phyloP scores from a whole-genome alignment of 2,113 vertebrate species.

The Mugil cephalus region DNA sequence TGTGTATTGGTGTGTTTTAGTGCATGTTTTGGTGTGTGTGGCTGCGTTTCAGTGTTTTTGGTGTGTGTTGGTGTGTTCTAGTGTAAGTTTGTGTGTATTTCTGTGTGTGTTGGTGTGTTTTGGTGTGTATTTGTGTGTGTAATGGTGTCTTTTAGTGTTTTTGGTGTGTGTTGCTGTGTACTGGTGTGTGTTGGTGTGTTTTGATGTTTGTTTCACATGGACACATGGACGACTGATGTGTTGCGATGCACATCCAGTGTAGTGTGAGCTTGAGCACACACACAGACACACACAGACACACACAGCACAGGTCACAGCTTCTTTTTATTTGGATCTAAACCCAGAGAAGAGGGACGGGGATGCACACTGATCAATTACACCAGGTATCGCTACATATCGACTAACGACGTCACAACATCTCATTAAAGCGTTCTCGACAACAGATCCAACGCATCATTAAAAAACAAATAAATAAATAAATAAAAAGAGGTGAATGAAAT shows the following conservation, averaged over 20 bases:
- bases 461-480: conserved; percentile 13
- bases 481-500: background rate
- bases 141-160: too few relatives aligned
- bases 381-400: conserved; percentile 80
- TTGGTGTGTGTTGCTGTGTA: too few relatives aligned
- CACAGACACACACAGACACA: conserved; percentile 52
- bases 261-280: conserved; percentile 16
- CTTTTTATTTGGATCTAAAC: conserved; percentile 80
- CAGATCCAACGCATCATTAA: conserved; percentile 65
- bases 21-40: too few relatives aligned
- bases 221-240: background rate
- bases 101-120: too few relatives aligned
- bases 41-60: too few relatives aligned
- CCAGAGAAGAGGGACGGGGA: conserved; percentile 66
- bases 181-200: too few relatives aligned
- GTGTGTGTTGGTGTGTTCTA: too few relatives aligned
- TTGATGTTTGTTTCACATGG: too few relatives aligned
- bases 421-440: conserved; percentile 70
- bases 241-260: conserved; percentile 12
- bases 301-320: conserved; percentile 75
- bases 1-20: too few relatives aligned
- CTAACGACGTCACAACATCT: conserved; percentile 81
- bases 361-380: conserved; percentile 81
- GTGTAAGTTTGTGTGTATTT: too few relatives aligned
- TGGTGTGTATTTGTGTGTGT: too few relatives aligned